Base-by-base conservation (phyloP, 2,888 invertebrate species). In the Hipparchia sbordonii region DNA sequence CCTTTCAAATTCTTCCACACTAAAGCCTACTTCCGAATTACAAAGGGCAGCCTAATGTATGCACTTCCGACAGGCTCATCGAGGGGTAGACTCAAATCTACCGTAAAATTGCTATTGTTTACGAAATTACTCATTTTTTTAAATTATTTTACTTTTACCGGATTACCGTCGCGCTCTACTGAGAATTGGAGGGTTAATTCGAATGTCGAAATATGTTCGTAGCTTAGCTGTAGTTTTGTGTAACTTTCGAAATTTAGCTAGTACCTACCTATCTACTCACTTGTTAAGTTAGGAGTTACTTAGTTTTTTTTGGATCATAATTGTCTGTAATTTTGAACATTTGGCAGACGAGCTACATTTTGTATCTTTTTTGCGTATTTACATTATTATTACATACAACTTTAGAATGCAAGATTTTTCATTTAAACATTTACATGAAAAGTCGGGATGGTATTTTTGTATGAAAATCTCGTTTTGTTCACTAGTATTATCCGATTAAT, bases 101-200 rank as follows among this genome's bases (percentile, higher is more conserved):
- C 86, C 92, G 91, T 83, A 85, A 92, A 93, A 93, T 92, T 91
- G 82, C 86, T 85, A 88, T 90, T 90, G 91, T 92, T 92, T 91
- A 92, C 89, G 85, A 90, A 91, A 91, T 89, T 87, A 88, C 80
- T 84, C 77, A 87, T 87, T 89, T 90, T 23, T 85, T 85, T 46
- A 68, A 72, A 69, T 75, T 79, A 48, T 76, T 70, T 74, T 66
- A 66, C 60, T 70, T 72, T 74, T 72, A 77, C 75, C 76, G 67
- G 72, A 71, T 74, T 68, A 70, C 73, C 69, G 79, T 79, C 61
- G 77, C 76, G 79, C 79, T 61, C 73, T 75, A 71, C 10, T 56
- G 70, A 66, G 76, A 78, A 80, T 78, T 79, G 78, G 77, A 75
- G 77, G 70, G 77, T 76, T 72, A 72, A 70, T 52, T 61, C 7